Percentiles rank a stretch among this genome's conserved stretches.
These are phyloP conservation scores for Todiramphus chloris DNA, from an alignment of 2,113 vertebrate species.

Conservation along the genomic window DNA sequence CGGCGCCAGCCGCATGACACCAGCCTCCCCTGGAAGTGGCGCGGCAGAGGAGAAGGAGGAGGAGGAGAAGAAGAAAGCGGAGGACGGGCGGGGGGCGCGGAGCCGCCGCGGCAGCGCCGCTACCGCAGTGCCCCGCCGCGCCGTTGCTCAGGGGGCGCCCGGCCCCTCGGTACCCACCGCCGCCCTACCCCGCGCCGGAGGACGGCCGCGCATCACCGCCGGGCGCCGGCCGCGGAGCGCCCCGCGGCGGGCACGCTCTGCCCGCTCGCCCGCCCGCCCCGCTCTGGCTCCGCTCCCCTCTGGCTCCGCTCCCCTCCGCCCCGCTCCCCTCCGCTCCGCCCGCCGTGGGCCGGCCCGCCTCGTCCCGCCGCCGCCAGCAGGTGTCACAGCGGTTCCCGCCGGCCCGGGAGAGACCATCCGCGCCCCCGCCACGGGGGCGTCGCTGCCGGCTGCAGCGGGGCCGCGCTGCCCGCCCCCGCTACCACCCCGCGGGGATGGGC, in stretches of 20 bases:
- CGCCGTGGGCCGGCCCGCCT: not conserved
- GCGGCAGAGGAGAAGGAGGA: conserved; percentile 30
- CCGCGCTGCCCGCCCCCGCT: not conserved
- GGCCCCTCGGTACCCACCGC: not conserved
- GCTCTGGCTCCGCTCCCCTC: not conserved
- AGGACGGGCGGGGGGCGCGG: not conserved
- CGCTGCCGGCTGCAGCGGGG: not conserved
- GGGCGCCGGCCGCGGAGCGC: not conserved
- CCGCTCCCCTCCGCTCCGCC: not conserved
- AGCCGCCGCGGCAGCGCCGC: not conserved
- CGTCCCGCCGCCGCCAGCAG: not conserved
- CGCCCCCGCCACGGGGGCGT: not conserved
- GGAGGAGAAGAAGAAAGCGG: not conserved
- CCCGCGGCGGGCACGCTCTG: not conserved
- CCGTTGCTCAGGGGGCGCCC: not conserved
- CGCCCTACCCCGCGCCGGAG: not conserved
- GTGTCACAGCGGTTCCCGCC: not conserved
- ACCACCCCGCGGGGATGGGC: not conserved
- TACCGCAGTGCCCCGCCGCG: not conserved
- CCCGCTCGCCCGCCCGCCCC: too few species aligned
- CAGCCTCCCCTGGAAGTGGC: conserved; percentile 57
- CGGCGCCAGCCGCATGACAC: conserved; percentile 67
- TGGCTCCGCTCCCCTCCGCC: not conserved
- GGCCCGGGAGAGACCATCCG: conserved; percentile 16
- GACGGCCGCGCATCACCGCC: not conserved